These are phyloP conservation scores for Odobenus rosmarus DNA, from an alignment of 2,113 vertebrate species.

Conservation along the genomic window DNA sequence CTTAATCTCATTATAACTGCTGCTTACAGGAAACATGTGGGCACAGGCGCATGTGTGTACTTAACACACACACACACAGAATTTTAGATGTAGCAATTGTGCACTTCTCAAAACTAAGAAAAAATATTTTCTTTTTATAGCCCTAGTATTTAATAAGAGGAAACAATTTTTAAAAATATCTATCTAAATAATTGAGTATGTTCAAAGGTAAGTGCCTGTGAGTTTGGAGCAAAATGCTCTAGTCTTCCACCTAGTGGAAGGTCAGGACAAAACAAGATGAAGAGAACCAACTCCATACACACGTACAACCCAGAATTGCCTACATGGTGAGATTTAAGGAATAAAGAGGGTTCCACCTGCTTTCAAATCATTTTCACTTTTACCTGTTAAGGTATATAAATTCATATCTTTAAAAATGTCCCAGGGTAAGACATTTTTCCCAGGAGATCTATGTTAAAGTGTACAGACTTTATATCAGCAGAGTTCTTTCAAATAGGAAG, in stretches of 20 bases:
- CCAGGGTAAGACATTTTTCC: background rate
- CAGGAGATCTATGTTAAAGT: background rate
- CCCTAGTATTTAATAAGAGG: background rate
- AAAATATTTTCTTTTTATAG: background rate
- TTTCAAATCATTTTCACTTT: background rate
- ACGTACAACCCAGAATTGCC: background rate
- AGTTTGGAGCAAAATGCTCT: conserved; percentile 4
- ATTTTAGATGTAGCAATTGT: background rate
- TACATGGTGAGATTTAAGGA: background rate
- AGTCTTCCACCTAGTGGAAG: conserved; percentile 45
- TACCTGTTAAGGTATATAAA: background rate
- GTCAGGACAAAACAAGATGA: conserved; percentile 12
- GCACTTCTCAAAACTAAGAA: background rate
- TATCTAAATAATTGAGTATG: background rate
- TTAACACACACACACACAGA: background rate
- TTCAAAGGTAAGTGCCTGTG: background rate
- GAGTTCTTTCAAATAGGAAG: background rate
- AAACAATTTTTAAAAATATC: background rate
- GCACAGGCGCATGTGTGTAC: background rate
- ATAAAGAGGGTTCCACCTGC: background rate
- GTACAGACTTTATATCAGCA: background rate
- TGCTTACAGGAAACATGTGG: background rate
- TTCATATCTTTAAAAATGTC: background rate
- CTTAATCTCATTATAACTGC: background rate
- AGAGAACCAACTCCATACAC: background rate